Conservation (phyloP, 2,113 vertebrate species). For the Capreolus pygargus region DNA sequence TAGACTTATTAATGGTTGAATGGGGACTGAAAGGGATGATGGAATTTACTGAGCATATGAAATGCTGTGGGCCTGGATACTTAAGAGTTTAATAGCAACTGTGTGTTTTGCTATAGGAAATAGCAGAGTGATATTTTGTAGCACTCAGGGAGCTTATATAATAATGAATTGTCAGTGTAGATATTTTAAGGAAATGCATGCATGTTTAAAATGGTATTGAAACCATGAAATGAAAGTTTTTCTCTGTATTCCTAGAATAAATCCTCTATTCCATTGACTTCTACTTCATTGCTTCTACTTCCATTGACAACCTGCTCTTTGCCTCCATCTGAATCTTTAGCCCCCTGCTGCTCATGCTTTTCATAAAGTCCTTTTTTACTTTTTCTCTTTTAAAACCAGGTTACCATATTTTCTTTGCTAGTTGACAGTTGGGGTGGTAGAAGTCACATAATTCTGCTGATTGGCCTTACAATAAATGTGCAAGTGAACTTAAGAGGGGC, state of each 20-base stretch:
- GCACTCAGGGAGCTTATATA: neutral
- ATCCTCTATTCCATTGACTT: neutral
- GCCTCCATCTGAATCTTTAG: neutral
- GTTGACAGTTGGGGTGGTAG: neutral
- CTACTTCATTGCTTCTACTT: neutral
- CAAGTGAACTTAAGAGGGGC: neutral
- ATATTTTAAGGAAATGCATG: constrained; percentile 16
- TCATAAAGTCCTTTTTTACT: neutral
- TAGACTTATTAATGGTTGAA: neutral
- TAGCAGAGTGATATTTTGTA: constrained; percentile 1
- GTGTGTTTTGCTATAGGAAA: constrained; percentile 3
- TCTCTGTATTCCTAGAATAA: neutral
- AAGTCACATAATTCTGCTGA: neutral
- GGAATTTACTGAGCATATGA: neutral
- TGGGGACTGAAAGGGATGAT: neutral
- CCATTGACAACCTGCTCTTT: neutral
- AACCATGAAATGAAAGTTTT: neutral
- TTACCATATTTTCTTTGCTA: neutral
- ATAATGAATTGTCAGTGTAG: neutral
- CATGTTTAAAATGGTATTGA: constrained; percentile 7
- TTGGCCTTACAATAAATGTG: neutral
- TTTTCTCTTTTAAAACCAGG: neutral
- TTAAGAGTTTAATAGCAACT: neutral
- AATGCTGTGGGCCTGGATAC: neutral
- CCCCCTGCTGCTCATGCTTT: neutral